phyloP scores from a whole-genome alignment of 2,113 vertebrate species.

The Podilymbus podiceps region DNA sequence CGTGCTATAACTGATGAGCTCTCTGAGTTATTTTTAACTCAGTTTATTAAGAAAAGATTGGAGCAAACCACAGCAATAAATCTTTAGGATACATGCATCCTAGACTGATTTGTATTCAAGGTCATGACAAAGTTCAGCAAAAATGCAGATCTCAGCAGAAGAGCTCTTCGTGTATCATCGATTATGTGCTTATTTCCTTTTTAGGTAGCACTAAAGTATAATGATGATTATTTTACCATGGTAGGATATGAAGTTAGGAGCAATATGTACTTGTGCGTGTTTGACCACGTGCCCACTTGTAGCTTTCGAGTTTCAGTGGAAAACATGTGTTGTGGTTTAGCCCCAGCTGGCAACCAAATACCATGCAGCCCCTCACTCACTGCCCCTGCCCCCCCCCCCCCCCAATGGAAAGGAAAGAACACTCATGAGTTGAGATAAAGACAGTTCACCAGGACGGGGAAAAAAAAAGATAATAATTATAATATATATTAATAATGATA shows the following conservation, averaged over 20 bases:
- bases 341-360: too few species aligned
- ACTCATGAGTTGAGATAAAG: too few species aligned
- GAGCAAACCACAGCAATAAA: slow-evolving; percentile 40
- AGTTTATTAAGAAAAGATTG: slow-evolving; percentile 48
- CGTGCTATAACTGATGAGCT: slow-evolving; percentile 29
- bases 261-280: not conserved
- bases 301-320: not conserved
- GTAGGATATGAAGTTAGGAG: not conserved
- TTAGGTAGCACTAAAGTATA: not conserved
- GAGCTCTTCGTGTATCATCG: not conserved
- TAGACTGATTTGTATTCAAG: slow-evolving; percentile 43
- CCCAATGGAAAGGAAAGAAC: too few species aligned
- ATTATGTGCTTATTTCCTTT: not conserved
- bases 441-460: too few species aligned
- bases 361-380: too few species aligned
- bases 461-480: too few species aligned
- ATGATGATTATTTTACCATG: not conserved
- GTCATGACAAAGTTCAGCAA: slow-evolving; percentile 29
- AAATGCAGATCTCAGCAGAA: slow-evolving; percentile 23
- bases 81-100: not conserved
- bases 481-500: too few species aligned
- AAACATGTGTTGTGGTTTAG: not conserved
- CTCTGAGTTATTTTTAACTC: slow-evolving; percentile 50
- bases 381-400: too few species aligned
- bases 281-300: not conserved